Evolutionary conservation across 2,113 vertebrate genomes (phyloP), one percentile per base, ranked within the genome.

Genomic region (Paedocypris sp.): DNA sequence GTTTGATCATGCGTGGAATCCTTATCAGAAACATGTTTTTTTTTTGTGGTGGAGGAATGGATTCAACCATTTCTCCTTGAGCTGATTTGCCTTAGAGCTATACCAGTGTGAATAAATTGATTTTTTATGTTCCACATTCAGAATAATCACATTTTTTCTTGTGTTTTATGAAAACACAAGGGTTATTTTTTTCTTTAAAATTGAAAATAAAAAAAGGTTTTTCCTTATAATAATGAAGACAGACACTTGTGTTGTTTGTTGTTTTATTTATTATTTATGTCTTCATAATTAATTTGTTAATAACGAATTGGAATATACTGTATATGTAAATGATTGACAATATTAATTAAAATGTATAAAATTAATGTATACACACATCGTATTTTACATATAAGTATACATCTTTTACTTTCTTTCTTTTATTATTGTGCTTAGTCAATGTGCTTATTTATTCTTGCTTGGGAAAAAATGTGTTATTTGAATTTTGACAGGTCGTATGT

Each of bases 401-500:
- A n/a, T n/a, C n/a, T n/a, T n/a, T n/a, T n/a, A n/a, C n/a, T n/a
- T n/a, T n/a, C n/a, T n/a, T n/a, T n/a, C n/a, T 52, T 42, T 74
- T 54, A 60, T 52, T 35, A 36, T 64, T 63, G 49, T 29, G 47
- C 12, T 31, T 47, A 57, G 25, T 23, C 66, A 69, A 58, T 45
- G 38, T 42, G 13, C 53, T 47, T 62, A 70, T 38, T 52, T 67
- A 48, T 22, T 26, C 46, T 51, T 23, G 46, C 49, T 75, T 67
- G 10, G n/a, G 32, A 31, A 69, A 66, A 52, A 67, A 50, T 73
- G 51, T 39, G 76, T 76, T 75, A 73, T 62, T 73, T 72, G 61
- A 62, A 68, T 75, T 69, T 66, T 57, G 72, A 77, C 71, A 70
- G 69, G 56, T 74, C 68, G 50, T 61, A 15, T 77, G 83, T 86